These are phyloP conservation scores for Drosophila sechellia DNA, from an alignment of 1,140 invertebrate genomes.

Conservation along the genomic window DNA sequence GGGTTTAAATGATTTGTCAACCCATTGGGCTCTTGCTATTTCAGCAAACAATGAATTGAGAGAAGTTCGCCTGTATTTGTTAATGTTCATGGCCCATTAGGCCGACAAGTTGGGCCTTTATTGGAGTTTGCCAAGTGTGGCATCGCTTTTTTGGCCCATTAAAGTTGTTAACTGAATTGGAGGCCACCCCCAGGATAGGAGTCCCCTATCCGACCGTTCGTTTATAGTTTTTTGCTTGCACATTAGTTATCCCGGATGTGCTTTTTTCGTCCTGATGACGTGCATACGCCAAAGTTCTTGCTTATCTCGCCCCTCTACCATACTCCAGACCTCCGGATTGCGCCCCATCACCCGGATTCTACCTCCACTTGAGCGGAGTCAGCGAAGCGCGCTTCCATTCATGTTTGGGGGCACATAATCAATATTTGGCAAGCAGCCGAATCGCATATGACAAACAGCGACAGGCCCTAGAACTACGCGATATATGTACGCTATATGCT, in stretches of 20 bases:
- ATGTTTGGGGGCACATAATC: slow-evolving; percentile 77
- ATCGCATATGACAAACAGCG: slow-evolving; percentile 79
- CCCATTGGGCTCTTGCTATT: slow-evolving; percentile 12
- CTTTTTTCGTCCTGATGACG: slow-evolving; percentile 60
- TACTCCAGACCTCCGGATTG: slow-evolving; percentile 1
- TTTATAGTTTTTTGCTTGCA: slow-evolving; percentile 35
- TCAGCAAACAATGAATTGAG: neutral
- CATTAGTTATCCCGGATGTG: slow-evolving; percentile 70
- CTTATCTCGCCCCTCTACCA: slow-evolving; percentile 10
- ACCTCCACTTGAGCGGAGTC: slow-evolving; percentile 50
- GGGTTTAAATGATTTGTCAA: slow-evolving; percentile 23
- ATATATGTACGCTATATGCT: slow-evolving; percentile 33
- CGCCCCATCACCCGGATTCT: slow-evolving; percentile 1
- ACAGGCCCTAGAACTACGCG: slow-evolving; percentile 59
- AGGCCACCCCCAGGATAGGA: slow-evolving; percentile 7
- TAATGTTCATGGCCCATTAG: slow-evolving; percentile 39
- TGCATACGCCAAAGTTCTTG: slow-evolving; percentile 49
- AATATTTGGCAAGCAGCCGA: slow-evolving; percentile 80
- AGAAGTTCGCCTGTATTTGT: slow-evolving; percentile 32
- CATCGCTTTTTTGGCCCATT: slow-evolving; percentile 58
- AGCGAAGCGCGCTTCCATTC: slow-evolving; percentile 77
- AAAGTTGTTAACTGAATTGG: slow-evolving; percentile 63
- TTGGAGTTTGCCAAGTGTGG: slow-evolving; percentile 12
- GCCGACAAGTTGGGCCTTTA: slow-evolving; percentile 28
- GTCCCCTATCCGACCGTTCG: slow-evolving; percentile 2